These are phyloP conservation scores for Ooceraea biroi DNA, from an alignment of 1,140 invertebrate species.

Conservation along the genomic window DNA sequence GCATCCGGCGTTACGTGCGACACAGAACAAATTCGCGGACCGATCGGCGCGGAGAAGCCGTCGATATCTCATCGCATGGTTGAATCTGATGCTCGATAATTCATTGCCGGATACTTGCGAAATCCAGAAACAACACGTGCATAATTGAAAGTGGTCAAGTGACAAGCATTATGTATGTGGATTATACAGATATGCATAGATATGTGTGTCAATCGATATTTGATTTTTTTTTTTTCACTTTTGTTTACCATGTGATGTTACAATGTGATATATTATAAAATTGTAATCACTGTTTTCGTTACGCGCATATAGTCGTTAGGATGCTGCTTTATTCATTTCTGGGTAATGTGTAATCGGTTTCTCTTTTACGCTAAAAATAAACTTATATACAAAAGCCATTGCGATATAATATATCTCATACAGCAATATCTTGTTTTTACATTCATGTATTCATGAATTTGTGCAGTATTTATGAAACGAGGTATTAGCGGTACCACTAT, in stretches of 20 bases:
- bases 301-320: not conserved
- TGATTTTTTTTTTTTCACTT: not conserved
- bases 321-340: not conserved
- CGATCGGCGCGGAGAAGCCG: not conserved
- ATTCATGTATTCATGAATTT: not conserved
- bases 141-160: slow-evolving; percentile 7
- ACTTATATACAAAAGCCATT: not conserved
- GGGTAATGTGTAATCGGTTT: not conserved
- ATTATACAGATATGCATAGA: not conserved
- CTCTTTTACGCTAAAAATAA: not conserved
- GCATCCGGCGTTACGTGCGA: slow-evolving; percentile 34
- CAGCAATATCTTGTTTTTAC: slow-evolving; percentile 7
- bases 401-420: not conserved
- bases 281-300: not conserved
- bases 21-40: slow-evolving; percentile 18
- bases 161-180: not conserved
- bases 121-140: not conserved
- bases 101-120: not conserved
- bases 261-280: not conserved
- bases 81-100: slow-evolving; percentile 29
- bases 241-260: not conserved
- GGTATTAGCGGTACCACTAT: not conserved
- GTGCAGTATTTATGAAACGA: not conserved
- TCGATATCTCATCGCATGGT: slow-evolving; percentile 39
- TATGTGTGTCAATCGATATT: not conserved